Evolutionary conservation across 2,797 vertebrate genomes (phyloP).

Genomic region (Muscicapa striata): DNA sequence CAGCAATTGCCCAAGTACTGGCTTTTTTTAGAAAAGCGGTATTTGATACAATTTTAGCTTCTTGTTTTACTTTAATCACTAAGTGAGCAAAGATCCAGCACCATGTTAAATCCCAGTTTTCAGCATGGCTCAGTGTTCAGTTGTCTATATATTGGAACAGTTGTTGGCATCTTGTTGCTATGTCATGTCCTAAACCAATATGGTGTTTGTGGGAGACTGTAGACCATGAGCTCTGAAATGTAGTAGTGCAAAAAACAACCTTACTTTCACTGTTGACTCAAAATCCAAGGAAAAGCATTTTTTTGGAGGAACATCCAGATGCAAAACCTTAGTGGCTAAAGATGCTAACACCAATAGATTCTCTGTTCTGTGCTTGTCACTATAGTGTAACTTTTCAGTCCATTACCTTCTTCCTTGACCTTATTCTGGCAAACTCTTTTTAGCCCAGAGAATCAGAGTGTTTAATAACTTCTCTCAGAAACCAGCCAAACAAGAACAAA

Average conservation of each 20-base stretch:
- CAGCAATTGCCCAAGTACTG: not conserved
- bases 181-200: not conserved
- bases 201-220: not conserved
- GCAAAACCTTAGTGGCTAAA: not conserved
- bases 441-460: not conserved
- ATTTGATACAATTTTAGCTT: not conserved
- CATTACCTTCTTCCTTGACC: constrained; percentile 21
- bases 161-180: not conserved
- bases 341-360: not conserved
- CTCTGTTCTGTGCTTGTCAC: not conserved
- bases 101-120: not conserved
- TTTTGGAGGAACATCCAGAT: not conserved
- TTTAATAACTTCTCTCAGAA: not conserved
- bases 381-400: not conserved
- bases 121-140: not conserved
- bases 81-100: not conserved
- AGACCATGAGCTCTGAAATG: not conserved
- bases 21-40: not conserved
- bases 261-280: not conserved
- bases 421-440: constrained; percentile 18
- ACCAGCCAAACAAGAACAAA: not conserved
- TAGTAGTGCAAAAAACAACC: not conserved
- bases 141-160: not conserved
- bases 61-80: not conserved
- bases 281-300: not conserved